Conservation (phyloP, 1,140 invertebrate species). For the Spodoptera litura region DNA sequence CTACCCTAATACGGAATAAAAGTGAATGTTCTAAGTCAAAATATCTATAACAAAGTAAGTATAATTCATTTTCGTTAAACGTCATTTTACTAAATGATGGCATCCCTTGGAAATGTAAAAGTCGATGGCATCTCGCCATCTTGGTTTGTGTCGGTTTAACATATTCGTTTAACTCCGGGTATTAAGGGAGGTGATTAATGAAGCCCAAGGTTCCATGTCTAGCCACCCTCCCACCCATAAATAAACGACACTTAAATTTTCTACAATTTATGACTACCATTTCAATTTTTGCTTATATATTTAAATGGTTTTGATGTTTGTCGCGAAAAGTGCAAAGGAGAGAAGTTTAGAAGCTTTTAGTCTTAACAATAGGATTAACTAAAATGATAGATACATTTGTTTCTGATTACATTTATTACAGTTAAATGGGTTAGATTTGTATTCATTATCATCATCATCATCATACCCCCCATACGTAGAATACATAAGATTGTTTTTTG, state of each 20-base stretch:
- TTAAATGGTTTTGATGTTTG: background rate
- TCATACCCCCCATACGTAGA: no score
- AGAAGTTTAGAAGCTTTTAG: no score
- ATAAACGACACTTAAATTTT: conserved; percentile 72
- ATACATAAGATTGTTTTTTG: no score
- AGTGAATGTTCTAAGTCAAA: no score
- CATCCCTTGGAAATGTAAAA: conserved; percentile 62
- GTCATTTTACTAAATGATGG: conserved; percentile 67
- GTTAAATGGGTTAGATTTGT: no score
- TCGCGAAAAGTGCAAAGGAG: background rate
- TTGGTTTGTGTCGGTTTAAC: conserved; percentile 67
- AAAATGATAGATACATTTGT: no score
- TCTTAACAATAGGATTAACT: no score
- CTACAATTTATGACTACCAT: conserved; percentile 6
- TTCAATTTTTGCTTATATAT: conserved; percentile 6
- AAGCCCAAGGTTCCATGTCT: conserved; percentile 66
- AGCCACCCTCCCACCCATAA: conserved; percentile 69
- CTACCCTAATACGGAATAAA: no score
- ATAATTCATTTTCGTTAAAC: conserved; percentile 56
- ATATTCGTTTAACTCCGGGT: conserved; percentile 74
- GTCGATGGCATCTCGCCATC: conserved; percentile 71
- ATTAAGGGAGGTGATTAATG: conserved; percentile 80
- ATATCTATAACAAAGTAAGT: no score
- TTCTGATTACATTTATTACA: no score
- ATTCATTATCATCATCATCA: no score